Base-by-base conservation (phyloP, 2,888 invertebrate genomes). In the Gasteruption jaculator region DNA sequence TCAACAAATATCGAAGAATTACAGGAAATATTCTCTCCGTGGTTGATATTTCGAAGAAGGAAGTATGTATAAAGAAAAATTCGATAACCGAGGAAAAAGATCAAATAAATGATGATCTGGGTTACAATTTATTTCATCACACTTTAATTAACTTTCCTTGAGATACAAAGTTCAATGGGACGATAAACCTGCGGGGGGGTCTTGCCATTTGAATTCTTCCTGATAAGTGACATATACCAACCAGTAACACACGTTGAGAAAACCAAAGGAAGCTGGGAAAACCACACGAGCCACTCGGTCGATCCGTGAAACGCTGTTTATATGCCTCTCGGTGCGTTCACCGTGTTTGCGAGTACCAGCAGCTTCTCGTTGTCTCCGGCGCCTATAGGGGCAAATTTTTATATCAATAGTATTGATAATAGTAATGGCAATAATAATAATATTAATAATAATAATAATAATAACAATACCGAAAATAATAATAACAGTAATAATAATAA, bases 171-270 rank as follows among this genome's bases (percentile, higher is more conserved):
- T n/a, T n/a, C n/a, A n/a, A n/a, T n/a, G n/a, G n/a, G n/a, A n/a
- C n/a, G n/a, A n/a, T n/a, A n/a, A n/a, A n/a, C 56, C 76, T 46
- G 81, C 75, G 55, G 81, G 80, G 52, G 80, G 80, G 67, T 84
- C 83, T 39, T 80, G 81, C 84, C 84, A 84, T 48, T 82, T 79
- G 64, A 85, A 85, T 61, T 84, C 82, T 48, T 84, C 82, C 58
- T 83, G 86, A 46, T 83, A 85, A 60, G 84, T 82, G 11, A 85
- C 85, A 68, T 90, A 91, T 24, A 84, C 80, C 68, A 89, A 72
- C 93, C 94, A 95, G 71, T 95, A 95, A 61, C 86, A 82, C 38
- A 93, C 73, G 68, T 93, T 94, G 48, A 94, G 83, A 0, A 90
- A 70, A 0, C 84, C 82, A 65, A 94, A 94, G 1, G 90, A 88